Evolutionary conservation across 1,140 invertebrate genomes (phyloP), one percentile per base, ranked within the genome.

Genomic region (Ganaspis sp.): DNA sequence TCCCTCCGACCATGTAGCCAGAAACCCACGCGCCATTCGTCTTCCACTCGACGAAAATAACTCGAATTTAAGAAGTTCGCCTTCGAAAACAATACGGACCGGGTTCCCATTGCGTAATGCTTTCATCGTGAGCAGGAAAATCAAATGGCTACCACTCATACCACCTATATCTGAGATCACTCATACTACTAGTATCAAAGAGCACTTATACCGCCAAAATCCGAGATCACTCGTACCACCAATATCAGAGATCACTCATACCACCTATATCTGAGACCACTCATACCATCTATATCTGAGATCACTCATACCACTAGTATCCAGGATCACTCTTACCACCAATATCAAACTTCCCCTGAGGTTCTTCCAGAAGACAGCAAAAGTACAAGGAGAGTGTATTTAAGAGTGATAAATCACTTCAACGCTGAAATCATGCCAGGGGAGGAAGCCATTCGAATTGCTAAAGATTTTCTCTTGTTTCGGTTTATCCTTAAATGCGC

Each of bases 41-140:
- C 87, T 89, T 87, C 82, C 82, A 80, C 84, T 83, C 79, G 79
- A 82, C 87, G 80, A 86, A 89, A 90, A 89, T 90, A 90, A 86
- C 86, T 86, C 81, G 85, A 88, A 87, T 88, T 90, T 87, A 87
- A 90, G 84, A 85, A 87, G 85, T 87, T 87, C 82, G 76, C 84
- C 79, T 81, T 79, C 81, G 85, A 84, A 86, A 86, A 87, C 87
- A 88, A 88, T 88, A 88, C 83, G 82, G 80, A 76, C 69, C 54
- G 75, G 83, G 72, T 84, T 83, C 80, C 78, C 79, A 76, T 88
- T 88, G 83, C 86, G 84, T 79, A 87, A 88, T 84, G 69, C 74
- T 80, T 81, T 71, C 64, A 53, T 45, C 38, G 75, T 17, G 42
- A 73, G 54, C 75, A 75, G 77, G 76, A 76, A 78, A 78, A 81